Percentiles rank a stretch among this genome's conserved stretches.
Conservation (phyloP, 1,140 invertebrate species). For the Leptinotarsa undecemlineata region DNA sequence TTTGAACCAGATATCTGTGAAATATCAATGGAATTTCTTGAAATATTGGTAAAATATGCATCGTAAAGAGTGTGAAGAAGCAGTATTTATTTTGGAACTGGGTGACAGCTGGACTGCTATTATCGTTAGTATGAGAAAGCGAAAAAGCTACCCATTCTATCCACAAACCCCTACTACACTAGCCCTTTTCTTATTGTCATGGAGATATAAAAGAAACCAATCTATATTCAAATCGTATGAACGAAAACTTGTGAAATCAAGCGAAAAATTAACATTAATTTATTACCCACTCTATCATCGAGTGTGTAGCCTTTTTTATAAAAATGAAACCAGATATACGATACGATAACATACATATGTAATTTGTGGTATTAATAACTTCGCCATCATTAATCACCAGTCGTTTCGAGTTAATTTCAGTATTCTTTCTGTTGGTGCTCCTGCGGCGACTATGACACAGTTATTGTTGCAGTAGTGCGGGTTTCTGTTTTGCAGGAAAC, state of each 20-base stretch:
- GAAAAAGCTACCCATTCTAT: no score
- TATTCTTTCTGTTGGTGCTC: slow-evolving; percentile 13
- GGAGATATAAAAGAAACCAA: not conserved
- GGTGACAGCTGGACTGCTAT: no score
- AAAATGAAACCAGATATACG: slow-evolving; percentile 23
- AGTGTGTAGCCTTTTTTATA: slow-evolving; percentile 16
- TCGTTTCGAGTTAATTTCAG: slow-evolving; percentile 9
- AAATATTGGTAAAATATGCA: no score
- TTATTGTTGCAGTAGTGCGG: slow-evolving; percentile 8
- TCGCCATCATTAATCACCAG: slow-evolving; percentile 14
- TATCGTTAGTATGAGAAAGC: no score
- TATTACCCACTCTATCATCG: slow-evolving; percentile 19
- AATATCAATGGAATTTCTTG: no score
- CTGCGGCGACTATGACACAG: slow-evolving; percentile 15
- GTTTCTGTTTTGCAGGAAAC: slow-evolving; percentile 14
- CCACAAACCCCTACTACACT: no score
- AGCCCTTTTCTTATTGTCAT: no score
- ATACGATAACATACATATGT: slow-evolving; percentile 24
- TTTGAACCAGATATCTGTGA: no score
- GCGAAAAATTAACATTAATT: not conserved
- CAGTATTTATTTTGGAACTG: no score
- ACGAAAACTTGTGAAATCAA: not conserved
- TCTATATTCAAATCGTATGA: not conserved
- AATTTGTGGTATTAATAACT: slow-evolving; percentile 23
- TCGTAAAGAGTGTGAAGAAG: no score